Conservation (phyloP, 2,888 invertebrate species). For the Venustoraphidia nigricollis region DNA sequence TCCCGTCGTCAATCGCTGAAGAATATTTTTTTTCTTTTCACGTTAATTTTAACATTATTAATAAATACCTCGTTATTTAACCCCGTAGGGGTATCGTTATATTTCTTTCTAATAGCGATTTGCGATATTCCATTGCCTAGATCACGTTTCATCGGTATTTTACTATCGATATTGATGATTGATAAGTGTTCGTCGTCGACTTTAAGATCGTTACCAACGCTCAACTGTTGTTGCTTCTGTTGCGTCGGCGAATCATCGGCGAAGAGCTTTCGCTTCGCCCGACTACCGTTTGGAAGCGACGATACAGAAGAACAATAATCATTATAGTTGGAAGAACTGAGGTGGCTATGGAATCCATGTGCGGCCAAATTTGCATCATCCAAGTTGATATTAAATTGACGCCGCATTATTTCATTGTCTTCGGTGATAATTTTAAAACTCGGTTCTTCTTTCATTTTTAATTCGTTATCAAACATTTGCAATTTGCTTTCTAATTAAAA, state of each 20-base stretch:
- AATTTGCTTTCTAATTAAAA: too few relatives aligned
- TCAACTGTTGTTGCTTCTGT: neutral
- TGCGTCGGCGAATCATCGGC: neutral
- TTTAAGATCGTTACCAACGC: neutral
- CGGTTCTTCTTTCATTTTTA: too few relatives aligned
- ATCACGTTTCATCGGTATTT: neutral
- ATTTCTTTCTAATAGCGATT: slow-evolving; percentile 24
- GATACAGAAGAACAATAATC: neutral
- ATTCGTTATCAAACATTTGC: too few relatives aligned
- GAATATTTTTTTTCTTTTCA: too few relatives aligned
- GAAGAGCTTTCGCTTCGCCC: slow-evolving; percentile 2
- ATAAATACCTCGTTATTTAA: slow-evolving; percentile 17
- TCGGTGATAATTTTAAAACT: too few relatives aligned
- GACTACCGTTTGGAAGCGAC: neutral
- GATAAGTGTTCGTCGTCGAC: neutral
- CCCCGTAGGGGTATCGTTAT: slow-evolving; percentile 16
- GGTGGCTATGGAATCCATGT: too few relatives aligned
- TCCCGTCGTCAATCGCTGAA: too few relatives aligned
- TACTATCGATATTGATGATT: neutral
- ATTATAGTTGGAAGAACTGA: too few relatives aligned
- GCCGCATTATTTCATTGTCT: too few relatives aligned
- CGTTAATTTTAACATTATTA: too few relatives aligned
- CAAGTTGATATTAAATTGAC: too few relatives aligned
- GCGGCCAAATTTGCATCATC: too few relatives aligned
- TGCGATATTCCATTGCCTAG: slow-evolving; percentile 17